Percentiles rank a stretch among this genome's conserved stretches.
Evolutionary conservation across 2,888 invertebrate species (phyloP).

Genomic region (Tachina grossa): DNA sequence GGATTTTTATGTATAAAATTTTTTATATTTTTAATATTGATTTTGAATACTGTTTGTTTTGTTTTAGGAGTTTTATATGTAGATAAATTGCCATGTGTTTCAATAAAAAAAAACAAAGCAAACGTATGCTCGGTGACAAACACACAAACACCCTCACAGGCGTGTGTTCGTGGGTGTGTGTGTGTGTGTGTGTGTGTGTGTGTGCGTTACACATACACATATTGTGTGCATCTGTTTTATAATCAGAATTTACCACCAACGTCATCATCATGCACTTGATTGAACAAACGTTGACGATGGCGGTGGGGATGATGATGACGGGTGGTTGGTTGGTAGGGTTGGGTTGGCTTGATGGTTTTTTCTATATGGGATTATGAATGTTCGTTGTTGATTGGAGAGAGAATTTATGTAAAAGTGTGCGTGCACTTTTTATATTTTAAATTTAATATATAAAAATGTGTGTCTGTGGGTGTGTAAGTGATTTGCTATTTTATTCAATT

Average conservation of each 20-base stretch:
- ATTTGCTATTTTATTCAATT: slow-evolving; percentile 33
- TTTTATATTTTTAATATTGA: slow-evolving; percentile 7
- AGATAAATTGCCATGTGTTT: slow-evolving; percentile 51
- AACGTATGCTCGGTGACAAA: not conserved
- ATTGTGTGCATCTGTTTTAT: slow-evolving; percentile 64
- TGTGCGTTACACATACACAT: slow-evolving; percentile 28
- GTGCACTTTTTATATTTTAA: slow-evolving; percentile 23
- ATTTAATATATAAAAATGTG: not conserved
- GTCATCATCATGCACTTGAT: slow-evolving; percentile 43
- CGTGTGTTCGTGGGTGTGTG: not conserved
- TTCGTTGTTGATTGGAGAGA: slow-evolving; percentile 30
- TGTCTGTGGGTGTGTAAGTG: not conserved
- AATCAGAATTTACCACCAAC: slow-evolving; percentile 58
- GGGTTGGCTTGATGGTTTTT: not conserved
- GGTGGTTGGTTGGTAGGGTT: slow-evolving; percentile 38
- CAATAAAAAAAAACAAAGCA: slow-evolving; percentile 16
- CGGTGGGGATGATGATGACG: slow-evolving; percentile 25
- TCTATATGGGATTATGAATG: not conserved
- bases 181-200: not conserved
- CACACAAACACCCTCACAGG: not conserved
- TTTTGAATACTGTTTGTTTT: not conserved
- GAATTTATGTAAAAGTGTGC: not conserved
- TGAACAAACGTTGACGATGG: slow-evolving; percentile 14
- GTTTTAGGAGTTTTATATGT: slow-evolving; percentile 31
- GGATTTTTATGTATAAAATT: not conserved